Evolutionary conservation across 2,888 invertebrate species (phyloP).

Genomic region (Orchesella flavescens): DNA sequence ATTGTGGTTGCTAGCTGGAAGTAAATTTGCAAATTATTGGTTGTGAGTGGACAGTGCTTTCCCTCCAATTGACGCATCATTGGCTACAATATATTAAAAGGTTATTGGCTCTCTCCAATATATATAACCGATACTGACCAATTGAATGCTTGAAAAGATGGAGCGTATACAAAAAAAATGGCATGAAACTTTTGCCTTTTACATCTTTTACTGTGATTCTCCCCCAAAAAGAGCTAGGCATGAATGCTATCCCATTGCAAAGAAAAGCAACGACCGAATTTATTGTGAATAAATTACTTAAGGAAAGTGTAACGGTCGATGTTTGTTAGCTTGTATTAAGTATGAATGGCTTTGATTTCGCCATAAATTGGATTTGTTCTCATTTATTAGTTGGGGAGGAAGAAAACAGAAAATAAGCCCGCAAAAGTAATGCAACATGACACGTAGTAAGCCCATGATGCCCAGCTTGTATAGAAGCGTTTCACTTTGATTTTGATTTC

Average conservation of each 20-base stretch:
- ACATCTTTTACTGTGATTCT: not conserved
- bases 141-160: not conserved
- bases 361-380: no score
- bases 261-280: not conserved
- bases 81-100: not conserved
- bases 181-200: not conserved
- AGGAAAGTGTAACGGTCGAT: no score
- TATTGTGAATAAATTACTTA: no score
- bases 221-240: not conserved
- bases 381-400: no score
- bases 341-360: no score
- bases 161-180: not conserved
- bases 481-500: no score
- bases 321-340: no score
- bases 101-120: not conserved
- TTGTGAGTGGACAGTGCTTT: conserved; percentile 54
- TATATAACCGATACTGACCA: not conserved
- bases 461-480: no score
- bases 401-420: no score
- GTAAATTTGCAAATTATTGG: conserved; percentile 7
- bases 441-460: no score
- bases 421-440: no score
- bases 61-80: conserved; percentile 47
- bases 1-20: not conserved
- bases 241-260: not conserved